These are phyloP conservation scores for Apodemus speciosus DNA, from an alignment of 2,113 vertebrate species.

Conservation along the genomic window DNA sequence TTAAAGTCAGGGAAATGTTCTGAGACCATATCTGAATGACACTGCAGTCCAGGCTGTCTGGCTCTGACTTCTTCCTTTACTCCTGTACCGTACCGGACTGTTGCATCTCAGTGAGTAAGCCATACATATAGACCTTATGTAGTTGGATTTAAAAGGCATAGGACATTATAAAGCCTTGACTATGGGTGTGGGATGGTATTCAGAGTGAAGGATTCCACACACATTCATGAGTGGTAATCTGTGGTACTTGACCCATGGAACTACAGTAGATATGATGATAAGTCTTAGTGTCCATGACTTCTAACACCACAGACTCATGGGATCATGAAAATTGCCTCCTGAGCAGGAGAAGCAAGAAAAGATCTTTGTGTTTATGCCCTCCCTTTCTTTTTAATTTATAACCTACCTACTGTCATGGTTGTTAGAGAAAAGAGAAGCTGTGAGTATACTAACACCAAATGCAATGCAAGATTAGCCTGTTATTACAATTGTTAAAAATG, in stretches of 20 bases:
- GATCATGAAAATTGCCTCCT: neutral
- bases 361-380: neutral
- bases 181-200: neutral
- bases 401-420: neutral
- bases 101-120: neutral
- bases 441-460: neutral
- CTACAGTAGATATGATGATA: neutral
- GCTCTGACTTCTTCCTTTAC: neutral
- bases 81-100: neutral
- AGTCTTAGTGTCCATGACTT: neutral
- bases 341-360: neutral
- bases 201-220: neutral
- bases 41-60: neutral
- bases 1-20: neutral
- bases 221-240: neutral
- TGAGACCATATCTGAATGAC: neutral
- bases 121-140: neutral
- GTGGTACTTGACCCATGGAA: neutral
- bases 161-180: neutral
- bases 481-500: constrained; percentile 31
- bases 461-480: neutral
- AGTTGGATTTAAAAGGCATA: neutral
- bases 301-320: neutral
- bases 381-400: neutral
- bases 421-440: constrained; percentile 5